Evolutionary conservation across 2,888 invertebrate genomes (phyloP).

Genomic region (Hirtodrosophila cameraria): DNA sequence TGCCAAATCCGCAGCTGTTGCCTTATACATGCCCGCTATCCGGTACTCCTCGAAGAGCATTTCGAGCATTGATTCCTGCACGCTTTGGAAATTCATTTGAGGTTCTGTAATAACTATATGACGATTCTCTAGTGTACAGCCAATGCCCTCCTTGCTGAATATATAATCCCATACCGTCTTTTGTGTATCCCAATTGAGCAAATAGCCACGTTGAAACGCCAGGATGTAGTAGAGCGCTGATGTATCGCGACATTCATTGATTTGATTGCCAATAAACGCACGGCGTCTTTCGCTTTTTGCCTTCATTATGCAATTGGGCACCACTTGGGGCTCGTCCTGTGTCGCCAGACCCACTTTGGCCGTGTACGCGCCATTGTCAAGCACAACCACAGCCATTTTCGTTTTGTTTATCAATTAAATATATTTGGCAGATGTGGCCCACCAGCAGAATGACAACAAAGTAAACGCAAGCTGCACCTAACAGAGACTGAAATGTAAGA

Average conservation of each 20-base stretch:
- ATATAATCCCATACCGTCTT: constrained; percentile 98
- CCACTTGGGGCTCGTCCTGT: constrained; percentile 88
- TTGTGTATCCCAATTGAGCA: constrained; percentile 96
- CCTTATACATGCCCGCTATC: constrained; percentile 91
- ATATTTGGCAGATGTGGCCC: background rate
- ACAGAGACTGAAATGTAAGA: background rate
- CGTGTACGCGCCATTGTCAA: constrained; percentile 95
- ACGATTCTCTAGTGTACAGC: constrained; percentile 90
- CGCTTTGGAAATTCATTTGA: constrained; percentile 94
- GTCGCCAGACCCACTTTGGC: constrained; percentile 93
- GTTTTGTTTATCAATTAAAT: background rate
- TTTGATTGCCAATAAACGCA: constrained; percentile 96
- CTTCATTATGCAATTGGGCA: constrained; percentile 99
- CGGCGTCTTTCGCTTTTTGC: constrained; percentile 97
- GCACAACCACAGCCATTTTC: constrained; percentile 84
- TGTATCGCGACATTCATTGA: constrained; percentile 97
- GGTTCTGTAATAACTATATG: constrained; percentile 97
- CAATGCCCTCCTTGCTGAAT: constrained; percentile 93
- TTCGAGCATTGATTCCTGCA: constrained; percentile 97
- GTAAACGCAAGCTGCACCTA: constrained; percentile 1
- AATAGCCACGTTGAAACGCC: constrained; percentile 97
- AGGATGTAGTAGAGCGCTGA: constrained; percentile 97
- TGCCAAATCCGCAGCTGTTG: constrained; percentile 92
- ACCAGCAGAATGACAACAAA: constrained; percentile 16
- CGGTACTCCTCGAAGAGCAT: constrained; percentile 99